Percentiles rank a stretch among this genome's conserved stretches.
Evolutionary conservation across 2,888 invertebrate genomes (phyloP).

Genomic region (Drosophila neutralis): DNA sequence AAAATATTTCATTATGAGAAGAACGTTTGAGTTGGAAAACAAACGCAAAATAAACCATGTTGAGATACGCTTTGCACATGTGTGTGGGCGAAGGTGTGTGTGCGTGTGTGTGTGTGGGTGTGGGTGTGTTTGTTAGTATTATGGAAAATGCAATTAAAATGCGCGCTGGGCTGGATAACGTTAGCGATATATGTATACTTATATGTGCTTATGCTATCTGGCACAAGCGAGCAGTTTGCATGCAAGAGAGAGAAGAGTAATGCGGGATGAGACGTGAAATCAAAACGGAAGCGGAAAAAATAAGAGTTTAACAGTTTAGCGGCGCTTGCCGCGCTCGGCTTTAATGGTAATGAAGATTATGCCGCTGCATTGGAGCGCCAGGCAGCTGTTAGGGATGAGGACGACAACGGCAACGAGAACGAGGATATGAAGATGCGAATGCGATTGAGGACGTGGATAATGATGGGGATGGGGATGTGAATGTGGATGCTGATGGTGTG

Average conservation of each 20-base stretch:
- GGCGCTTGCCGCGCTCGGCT: slow-evolving; percentile 62
- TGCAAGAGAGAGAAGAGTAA: slow-evolving; percentile 14
- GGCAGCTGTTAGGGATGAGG: slow-evolving; percentile 13
- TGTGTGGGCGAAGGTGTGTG: neutral
- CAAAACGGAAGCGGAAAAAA: slow-evolving; percentile 66
- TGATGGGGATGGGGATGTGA: slow-evolving; percentile 27
- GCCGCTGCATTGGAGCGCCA: slow-evolving; percentile 43
- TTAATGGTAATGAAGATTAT: slow-evolving; percentile 79
- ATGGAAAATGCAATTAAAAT: slow-evolving; percentile 76
- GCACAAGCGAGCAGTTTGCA: slow-evolving; percentile 53
- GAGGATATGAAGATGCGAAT: slow-evolving; percentile 10
- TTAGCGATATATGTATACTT: slow-evolving; percentile 39
- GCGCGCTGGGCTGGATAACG: slow-evolving; percentile 64
- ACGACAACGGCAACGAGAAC: slow-evolving; percentile 11
- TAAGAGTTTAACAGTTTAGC: slow-evolving; percentile 66
- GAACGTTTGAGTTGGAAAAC: slow-evolving; percentile 30
- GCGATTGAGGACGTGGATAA: slow-evolving; percentile 18
- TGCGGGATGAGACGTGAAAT: slow-evolving; percentile 3
- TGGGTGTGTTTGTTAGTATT: slow-evolving; percentile 6
- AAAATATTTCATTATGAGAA: slow-evolving; percentile 56
- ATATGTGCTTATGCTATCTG: slow-evolving; percentile 50
- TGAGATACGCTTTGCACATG: neutral
- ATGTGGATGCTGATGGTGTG: neutral
- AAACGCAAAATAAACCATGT: slow-evolving; percentile 30
- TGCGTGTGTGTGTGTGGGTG: slow-evolving; percentile 1